Percentiles rank a stretch among this genome's conserved stretches.
These are phyloP conservation scores for Isurus oxyrinchus DNA, from an alignment of 2,113 vertebrate genomes.

Conservation along the genomic window DNA sequence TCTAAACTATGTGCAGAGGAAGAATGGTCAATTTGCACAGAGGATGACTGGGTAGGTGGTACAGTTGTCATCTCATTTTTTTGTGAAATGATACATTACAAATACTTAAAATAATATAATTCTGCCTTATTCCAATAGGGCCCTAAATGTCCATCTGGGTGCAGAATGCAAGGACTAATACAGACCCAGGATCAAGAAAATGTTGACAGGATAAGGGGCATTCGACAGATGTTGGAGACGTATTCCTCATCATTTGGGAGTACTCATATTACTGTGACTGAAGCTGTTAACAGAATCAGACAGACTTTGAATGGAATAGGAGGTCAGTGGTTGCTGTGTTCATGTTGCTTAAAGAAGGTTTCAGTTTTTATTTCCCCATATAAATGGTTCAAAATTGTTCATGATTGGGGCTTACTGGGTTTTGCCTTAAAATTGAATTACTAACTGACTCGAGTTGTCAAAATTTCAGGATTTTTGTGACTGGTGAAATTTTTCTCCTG, in stretches of 20 bases:
- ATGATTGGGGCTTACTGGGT: background rate
- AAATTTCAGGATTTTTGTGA: background rate
- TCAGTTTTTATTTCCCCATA: background rate
- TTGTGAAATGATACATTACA: background rate
- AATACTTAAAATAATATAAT: background rate
- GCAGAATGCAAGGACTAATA: conserved; percentile 80
- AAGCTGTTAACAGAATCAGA: background rate
- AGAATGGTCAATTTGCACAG: background rate
- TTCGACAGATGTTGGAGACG: conserved; percentile 61
- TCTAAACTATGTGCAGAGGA: background rate
- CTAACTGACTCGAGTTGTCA: background rate
- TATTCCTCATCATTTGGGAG: conserved; percentile 59
- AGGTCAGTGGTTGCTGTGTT: background rate
- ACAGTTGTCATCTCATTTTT: too few relatives aligned
- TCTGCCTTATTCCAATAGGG: conserved; percentile 51
- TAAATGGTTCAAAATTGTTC: background rate
- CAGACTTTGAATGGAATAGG: background rate
- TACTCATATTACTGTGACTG: conserved; percentile 44
- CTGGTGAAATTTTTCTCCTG: background rate
- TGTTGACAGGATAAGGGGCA: conserved; percentile 63
- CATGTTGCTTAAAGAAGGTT: background rate
- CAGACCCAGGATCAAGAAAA: conserved; percentile 59
- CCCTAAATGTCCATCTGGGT: conserved; percentile 85
- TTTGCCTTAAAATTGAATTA: background rate
- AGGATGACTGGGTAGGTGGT: background rate